Evolutionary conservation across 2,888 invertebrate genomes (phyloP), one percentile per base, ranked within the genome.

Genomic region (Phyto melanocephala): DNA sequence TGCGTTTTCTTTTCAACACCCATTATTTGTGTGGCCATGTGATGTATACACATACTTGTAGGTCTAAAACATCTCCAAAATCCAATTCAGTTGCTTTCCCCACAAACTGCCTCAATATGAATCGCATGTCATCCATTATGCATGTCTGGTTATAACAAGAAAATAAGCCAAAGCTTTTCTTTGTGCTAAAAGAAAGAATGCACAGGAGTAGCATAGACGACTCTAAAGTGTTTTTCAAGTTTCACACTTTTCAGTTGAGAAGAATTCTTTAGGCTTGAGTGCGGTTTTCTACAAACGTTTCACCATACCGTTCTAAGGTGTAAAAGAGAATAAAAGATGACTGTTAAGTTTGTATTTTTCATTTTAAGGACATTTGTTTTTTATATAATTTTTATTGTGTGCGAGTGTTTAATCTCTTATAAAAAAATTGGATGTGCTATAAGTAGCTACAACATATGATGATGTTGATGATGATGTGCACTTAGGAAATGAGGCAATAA

Each of bases 211-310:
- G 52, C n/a, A 22, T 11, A 20, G 17, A 40, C 15, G 17, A 33
- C 15, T 65, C 28, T 37, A 56, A 81, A 72, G 71, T 72, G 28
- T 40, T 60, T 76, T 62, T 72, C 58, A 77, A 74, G 75, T 65
- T 80, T 80, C 75, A 80, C 80, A 76, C 80, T 80, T 71, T 71
- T 67, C 54, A 62, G 35, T 35, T 33, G 10, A 28, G 6, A 58
- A 42, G 56, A 58, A 65, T 47, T 70, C 24, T 65, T 54, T 58
- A 58, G 52, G 45, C 37, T 62, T 28, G 22, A 56, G 80, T 60
- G 77, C 62, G 65, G 72, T 50, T 62, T 42, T 62, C 56, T 62
- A 72, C 67, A 77, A 62, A 77, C 60, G 22, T 15, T 56, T 22
- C 13, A 2, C 22, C 50, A 15, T 17, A 40, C 13, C 52, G 10